Evolutionary conservation across 2,888 invertebrate genomes (phyloP), one percentile per base, ranked within the genome.

Genomic region (Siphonodentalium dalli): DNA sequence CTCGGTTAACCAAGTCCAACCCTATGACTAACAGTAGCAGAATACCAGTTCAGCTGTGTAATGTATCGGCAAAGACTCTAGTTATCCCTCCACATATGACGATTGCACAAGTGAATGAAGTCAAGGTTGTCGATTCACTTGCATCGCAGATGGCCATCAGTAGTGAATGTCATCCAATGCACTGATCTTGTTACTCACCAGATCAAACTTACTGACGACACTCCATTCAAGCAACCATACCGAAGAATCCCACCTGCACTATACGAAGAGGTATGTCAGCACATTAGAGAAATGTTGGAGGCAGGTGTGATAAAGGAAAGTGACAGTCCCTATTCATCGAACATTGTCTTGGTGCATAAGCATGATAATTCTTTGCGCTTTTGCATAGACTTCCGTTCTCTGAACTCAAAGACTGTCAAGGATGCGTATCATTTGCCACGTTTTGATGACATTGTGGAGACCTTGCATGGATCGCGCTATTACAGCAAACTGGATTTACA

Each of bases 161-260:
- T n/a, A n/a, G n/a, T n/a, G n/a, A n/a, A n/a, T n/a, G n/a, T n/a
- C n/a, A n/a, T n/a, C n/a, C n/a, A n/a, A n/a, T n/a, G n/a, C n/a
- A n/a, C n/a, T n/a, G n/a, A n/a, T n/a, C n/a, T n/a, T n/a, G n/a
- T n/a, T n/a, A n/a, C n/a, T n/a, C n/a, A n/a, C n/a, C n/a, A n/a
- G n/a, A n/a, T n/a, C n/a, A n/a, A 26, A 3, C 27, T 59, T 13
- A 23, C 29, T 2, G 53, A 55, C 46, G 24, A 55, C 13, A 31
- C 37, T n/a, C 57, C 61, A 26, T 51, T 61, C 23, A 57, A 55
- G 26, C 37, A 51, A 34, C 41, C 49, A n/a, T 58, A 58, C 38
- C 37, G 48, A 26, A 34, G 55, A 20, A 47, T 63, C 9, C 54
- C 48, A n/a, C 58, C 63, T 33, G 40, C 31, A 9, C 52, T 54